Evolutionary conservation across 2,113 vertebrate species (phyloP).

Genomic region (Dolichotis patagonum): DNA sequence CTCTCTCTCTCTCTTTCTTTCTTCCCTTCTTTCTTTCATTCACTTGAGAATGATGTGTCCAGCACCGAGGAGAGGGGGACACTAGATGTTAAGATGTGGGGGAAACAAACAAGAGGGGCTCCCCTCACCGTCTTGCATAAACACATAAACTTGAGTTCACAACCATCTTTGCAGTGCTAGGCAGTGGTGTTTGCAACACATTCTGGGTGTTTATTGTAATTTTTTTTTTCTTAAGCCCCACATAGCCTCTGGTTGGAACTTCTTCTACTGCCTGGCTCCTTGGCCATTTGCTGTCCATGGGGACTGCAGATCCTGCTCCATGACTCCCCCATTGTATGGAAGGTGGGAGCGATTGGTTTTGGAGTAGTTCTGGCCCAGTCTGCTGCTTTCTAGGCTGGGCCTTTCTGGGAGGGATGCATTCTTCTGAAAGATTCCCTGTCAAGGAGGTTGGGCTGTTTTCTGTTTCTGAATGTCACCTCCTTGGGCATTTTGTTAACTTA

Average conservation of each 20-base stretch:
- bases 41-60: background rate
- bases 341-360: background rate
- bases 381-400: background rate
- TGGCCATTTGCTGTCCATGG: background rate
- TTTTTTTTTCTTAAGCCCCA: background rate
- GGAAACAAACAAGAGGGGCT: background rate
- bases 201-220: background rate
- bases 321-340: rapidly evolving
- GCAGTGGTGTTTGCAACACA: background rate
- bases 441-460: background rate
- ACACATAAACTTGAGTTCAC: background rate
- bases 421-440: background rate
- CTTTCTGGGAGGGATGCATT: background rate
- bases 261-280: background rate
- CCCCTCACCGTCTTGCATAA: background rate
- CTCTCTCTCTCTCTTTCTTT: too few relatives aligned
- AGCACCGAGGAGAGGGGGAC: background rate
- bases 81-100: background rate
- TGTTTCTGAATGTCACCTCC: background rate
- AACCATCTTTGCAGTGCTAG: background rate
- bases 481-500: background rate
- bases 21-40: background rate
- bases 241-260: background rate
- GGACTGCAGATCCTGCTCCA: background rate
- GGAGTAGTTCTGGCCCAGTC: background rate